Percentiles rank a stretch among this genome's conserved stretches.
These are phyloP conservation scores for Hedya salicella DNA, from an alignment of 2,888 invertebrate genomes.

Conservation along the genomic window DNA sequence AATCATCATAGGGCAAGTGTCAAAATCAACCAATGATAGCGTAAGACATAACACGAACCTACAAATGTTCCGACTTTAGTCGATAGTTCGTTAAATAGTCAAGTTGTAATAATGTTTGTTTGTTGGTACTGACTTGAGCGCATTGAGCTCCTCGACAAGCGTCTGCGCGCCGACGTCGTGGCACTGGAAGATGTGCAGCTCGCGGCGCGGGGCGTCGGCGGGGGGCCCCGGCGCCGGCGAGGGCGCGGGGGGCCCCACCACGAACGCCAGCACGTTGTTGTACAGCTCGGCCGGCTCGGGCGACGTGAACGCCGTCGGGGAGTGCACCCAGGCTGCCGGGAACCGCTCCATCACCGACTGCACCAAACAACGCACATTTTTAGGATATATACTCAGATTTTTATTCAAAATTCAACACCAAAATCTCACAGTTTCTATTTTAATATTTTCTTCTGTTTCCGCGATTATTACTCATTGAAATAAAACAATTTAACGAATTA, in stretches of 20 bases:
- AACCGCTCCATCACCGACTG: conserved; percentile 99
- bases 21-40: no score
- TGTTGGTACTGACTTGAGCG: conserved; percentile 83
- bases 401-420: no score
- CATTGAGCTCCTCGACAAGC: conserved; percentile 91
- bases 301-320: conserved; percentile 98
- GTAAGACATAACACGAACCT: no score
- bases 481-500: no score
- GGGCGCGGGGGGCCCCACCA: conserved; percentile 88
- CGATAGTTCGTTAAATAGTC: no score
- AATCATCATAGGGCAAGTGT: no score
- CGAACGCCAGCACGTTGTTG: conserved; percentile 99
- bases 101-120: no score
- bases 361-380: conserved; percentile 43
- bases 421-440: no score
- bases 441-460: no score
- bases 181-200: conserved; percentile 99
- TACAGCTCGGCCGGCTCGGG: conserved; percentile 98
- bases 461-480: no score
- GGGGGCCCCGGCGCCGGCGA: conserved; percentile 66
- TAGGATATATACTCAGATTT: no score
- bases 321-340: conserved; percentile 95
- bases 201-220: conserved; percentile 83
- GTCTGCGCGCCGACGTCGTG: conserved; percentile 91
- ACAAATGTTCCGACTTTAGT: no score